Percentiles rank a stretch among this genome's conserved stretches.
Conservation (phyloP, 2,113 vertebrate genomes). For the Mus musculus region DNA sequence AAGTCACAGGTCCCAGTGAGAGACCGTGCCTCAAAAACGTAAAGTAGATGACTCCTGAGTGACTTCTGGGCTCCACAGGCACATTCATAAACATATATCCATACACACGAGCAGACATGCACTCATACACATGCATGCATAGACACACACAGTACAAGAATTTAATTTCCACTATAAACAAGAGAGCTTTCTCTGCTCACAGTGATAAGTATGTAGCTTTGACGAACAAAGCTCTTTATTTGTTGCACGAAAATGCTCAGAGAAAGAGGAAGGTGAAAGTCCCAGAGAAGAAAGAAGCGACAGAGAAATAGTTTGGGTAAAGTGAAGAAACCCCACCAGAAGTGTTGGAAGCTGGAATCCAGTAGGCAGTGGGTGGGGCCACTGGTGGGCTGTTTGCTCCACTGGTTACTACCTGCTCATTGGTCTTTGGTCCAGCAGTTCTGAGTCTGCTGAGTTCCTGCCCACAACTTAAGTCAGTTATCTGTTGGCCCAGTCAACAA, state of each 20-base stretch:
- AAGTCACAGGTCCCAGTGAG: background rate
- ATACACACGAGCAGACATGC: background rate
- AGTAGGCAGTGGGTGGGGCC: fast-evolving
- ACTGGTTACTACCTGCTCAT: no score
- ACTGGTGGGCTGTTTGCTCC: no score
- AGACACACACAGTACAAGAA: background rate
- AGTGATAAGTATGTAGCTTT: background rate
- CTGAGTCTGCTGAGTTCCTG: background rate
- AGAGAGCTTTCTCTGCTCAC: background rate
- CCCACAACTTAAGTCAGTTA: background rate
- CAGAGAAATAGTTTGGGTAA: background rate
- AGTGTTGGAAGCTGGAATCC: background rate
- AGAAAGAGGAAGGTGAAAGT: background rate
- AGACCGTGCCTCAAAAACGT: background rate
- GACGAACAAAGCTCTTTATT: background rate
- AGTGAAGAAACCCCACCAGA: background rate
- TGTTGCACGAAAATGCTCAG: background rate
- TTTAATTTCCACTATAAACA: background rate
- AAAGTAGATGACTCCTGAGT: background rate
- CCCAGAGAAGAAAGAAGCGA: background rate
- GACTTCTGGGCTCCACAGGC: background rate
- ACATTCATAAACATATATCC: no score
- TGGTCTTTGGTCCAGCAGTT: background rate
- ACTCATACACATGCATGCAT: no score
- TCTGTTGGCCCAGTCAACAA: background rate